Conservation (phyloP, 1,140 invertebrate species). For the Drosophila melanogaster region DNA sequence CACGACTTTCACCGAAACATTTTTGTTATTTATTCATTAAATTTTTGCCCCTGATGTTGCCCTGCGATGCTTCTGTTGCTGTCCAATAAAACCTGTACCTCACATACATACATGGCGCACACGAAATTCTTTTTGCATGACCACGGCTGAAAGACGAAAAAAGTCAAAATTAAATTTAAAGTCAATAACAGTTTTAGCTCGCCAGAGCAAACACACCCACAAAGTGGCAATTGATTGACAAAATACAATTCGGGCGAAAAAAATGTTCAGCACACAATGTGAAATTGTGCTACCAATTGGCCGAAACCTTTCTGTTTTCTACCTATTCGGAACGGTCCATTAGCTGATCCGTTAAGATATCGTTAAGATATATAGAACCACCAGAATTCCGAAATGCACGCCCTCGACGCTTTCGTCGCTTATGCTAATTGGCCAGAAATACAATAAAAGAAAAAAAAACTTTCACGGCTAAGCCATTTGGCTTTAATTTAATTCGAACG, state of each 20-base stretch:
- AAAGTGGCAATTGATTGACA: constrained; percentile 78
- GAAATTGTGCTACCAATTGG: constrained; percentile 76
- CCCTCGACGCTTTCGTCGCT: constrained; percentile 61
- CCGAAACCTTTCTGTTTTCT: constrained; percentile 37
- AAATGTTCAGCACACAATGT: constrained; percentile 74
- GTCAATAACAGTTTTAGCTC: constrained; percentile 55
- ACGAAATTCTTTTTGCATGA: constrained; percentile 77
- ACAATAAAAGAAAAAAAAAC: constrained; percentile 67
- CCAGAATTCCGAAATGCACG: constrained; percentile 56
- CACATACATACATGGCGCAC: constrained; percentile 56
- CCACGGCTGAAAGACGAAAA: constrained; percentile 23
- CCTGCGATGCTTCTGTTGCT: constrained; percentile 46
- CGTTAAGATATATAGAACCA: constrained; percentile 17
- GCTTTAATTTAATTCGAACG: constrained; percentile 77
- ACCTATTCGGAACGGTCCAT: constrained; percentile 59
- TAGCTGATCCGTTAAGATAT: constrained; percentile 57
- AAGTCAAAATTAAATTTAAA: constrained; percentile 68
- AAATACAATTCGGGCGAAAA: constrained; percentile 51
- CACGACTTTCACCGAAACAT: constrained; percentile 79
- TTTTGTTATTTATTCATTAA: constrained; percentile 81
- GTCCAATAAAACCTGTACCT: constrained; percentile 38
- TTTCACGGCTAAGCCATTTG: constrained; percentile 73
- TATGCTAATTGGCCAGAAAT: constrained; percentile 70
- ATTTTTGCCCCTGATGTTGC: constrained; percentile 67
- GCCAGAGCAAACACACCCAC: constrained; percentile 59